These are phyloP conservation scores for Stenurella melanura DNA, from an alignment of 2,888 invertebrate genomes.

Conservation along the genomic window DNA sequence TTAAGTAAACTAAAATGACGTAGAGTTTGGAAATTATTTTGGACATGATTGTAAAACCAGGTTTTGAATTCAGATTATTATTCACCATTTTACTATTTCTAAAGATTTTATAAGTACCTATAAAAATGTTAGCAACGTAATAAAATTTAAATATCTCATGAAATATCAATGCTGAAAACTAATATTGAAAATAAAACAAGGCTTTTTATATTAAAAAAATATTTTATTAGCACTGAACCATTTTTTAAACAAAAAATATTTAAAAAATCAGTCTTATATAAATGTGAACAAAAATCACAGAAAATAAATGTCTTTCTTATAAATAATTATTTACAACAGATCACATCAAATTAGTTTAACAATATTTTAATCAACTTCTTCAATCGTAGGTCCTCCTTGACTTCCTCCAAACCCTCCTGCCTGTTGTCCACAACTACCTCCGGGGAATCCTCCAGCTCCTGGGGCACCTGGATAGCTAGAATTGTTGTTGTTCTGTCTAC, in stretches of 20 bases:
- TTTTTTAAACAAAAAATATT: not conserved
- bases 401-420: conserved; percentile 35
- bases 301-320: too few relatives aligned
- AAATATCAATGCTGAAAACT: too few relatives aligned
- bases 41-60: too few relatives aligned
- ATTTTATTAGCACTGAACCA: not conserved
- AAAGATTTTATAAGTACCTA: too few relatives aligned
- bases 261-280: not conserved
- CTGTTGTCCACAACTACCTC: conserved; percentile 23
- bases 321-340: not conserved
- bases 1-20: too few relatives aligned
- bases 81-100: too few relatives aligned
- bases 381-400: conserved; percentile 20
- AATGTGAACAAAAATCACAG: not conserved
- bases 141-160: too few relatives aligned
- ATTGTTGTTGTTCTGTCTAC: conserved; percentile 32
- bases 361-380: conserved; percentile 27
- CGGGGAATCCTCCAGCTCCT: conserved; percentile 24
- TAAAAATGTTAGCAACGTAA: too few relatives aligned
- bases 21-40: too few relatives aligned
- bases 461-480: conserved; percentile 3
- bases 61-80: too few relatives aligned
- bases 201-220: not conserved
- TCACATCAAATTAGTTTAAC: not conserved
- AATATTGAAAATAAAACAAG: too few relatives aligned